Percentiles rank a stretch among this genome's conserved stretches.
Conservation (phyloP, 2,797 vertebrate species). For the Lacerta viridis region DNA sequence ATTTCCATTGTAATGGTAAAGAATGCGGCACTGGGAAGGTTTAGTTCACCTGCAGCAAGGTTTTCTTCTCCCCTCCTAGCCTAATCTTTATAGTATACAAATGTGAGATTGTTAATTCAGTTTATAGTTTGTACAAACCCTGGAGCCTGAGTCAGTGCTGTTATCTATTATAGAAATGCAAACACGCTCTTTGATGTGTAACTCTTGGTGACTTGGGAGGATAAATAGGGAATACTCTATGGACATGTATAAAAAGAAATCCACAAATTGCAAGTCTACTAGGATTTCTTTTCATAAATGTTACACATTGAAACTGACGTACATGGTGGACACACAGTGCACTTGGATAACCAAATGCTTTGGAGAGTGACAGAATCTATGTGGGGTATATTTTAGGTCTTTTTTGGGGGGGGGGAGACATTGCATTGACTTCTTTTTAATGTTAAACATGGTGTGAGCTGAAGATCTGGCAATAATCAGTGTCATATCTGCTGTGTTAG, state of each 20-base stretch:
- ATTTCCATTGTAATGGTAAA: slow-evolving; percentile 46
- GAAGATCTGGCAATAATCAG: background rate
- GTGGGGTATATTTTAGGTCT: background rate
- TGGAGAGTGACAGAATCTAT: background rate
- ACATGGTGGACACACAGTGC: slow-evolving; percentile 52
- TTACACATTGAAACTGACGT: slow-evolving; percentile 45
- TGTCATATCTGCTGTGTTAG: background rate
- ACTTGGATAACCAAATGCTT: background rate
- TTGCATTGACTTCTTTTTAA: background rate
- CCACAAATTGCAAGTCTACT: slow-evolving; percentile 70
- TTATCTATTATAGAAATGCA: slow-evolving; percentile 84
- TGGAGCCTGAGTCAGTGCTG: slow-evolving; percentile 80
- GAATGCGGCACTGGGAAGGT: slow-evolving; percentile 54
- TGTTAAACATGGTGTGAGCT: background rate
- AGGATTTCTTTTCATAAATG: slow-evolving; percentile 38
- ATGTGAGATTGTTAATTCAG: slow-evolving; percentile 81
- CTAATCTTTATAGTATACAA: slow-evolving; percentile 79
- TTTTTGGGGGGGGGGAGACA: too few relatives aligned
- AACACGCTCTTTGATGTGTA: slow-evolving; percentile 85
- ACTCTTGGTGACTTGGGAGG: slow-evolving; percentile 80
- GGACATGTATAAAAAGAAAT: slow-evolving; percentile 71
- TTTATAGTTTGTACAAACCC: slow-evolving; percentile 81
- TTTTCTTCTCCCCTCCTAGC: slow-evolving; percentile 60
- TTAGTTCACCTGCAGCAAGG: slow-evolving; percentile 72
- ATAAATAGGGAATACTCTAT: slow-evolving; percentile 78